Base-by-base conservation (phyloP, 1,140 invertebrate species). In the Drosophila navojoa region DNA sequence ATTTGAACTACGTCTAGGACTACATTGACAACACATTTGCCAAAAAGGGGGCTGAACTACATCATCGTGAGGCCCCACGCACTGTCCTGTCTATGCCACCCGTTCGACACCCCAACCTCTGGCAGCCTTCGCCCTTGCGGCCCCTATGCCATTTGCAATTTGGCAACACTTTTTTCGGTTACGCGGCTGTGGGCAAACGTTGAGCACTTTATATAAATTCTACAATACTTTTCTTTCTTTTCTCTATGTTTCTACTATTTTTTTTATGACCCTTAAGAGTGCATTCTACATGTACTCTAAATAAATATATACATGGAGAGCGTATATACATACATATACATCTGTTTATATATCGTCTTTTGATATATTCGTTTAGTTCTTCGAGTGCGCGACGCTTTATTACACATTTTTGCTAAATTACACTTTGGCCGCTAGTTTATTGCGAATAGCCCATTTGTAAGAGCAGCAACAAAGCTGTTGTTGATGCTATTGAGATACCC, bases 351-450 rank as follows among this genome's bases (percentile, higher is more conserved):
- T 87, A 87, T 87, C 80, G 79, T 63, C 35, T 63, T 86, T 85
- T 85, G 81, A 85, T 86, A 84, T 84, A 84, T 72, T 52, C 49
- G 47, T 53, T 61, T 68, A 68, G 66, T 68, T 68, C 32, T 25
- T 32, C 16, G 45, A 55, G 71, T 40, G 57, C 16, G 64, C 45
- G 66, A 19, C 16, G 68, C 77, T 86, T 87, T 87, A 87, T 87
- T 89, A 87, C 76, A 87, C 79, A 90, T 89, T 89, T 87, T 79
- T 89, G 85, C 85, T 89, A 89, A 89, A 89, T 89, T 89, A 89
- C 84, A 64, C 63, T 89, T 89, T 75, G 84, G 80, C 67, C 84
- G 71, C 71, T 89, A 89, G 84, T 89, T 89, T 90, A 78, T 87
- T 63, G 52, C 58, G 64, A 59, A 73, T 71, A 29, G 67, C 40